A percentile compares a stretch with the other conserved stretches of the same genome.
Evolutionary conservation across 2,113 vertebrate genomes (phyloP).

Genomic region (Emydura subglobosa): DNA sequence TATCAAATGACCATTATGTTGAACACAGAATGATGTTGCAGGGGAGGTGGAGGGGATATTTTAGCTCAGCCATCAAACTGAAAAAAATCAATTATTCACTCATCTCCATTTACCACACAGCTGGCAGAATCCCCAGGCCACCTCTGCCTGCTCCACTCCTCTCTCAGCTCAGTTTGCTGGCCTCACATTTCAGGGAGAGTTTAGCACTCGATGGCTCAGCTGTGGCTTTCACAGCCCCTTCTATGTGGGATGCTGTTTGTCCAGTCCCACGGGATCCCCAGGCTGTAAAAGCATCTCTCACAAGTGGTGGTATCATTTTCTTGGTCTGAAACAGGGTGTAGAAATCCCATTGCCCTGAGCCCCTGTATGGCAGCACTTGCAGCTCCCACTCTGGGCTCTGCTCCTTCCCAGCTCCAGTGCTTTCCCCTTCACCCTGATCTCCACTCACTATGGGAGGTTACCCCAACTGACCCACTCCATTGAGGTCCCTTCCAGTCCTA

Average conservation of each 20-base stretch:
- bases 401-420: background rate
- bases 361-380: background rate
- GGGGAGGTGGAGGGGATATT: background rate
- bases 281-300: background rate
- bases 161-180: background rate
- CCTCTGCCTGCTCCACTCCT: background rate
- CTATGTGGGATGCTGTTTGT: background rate
- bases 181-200: background rate
- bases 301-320: background rate
- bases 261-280: background rate
- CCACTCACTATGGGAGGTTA: rapidly evolving
- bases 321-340: background rate
- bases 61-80: background rate
- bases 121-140: background rate
- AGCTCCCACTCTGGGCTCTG: background rate
- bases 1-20: background rate
- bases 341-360: background rate
- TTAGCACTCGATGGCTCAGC: background rate
- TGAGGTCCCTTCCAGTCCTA: background rate
- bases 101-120: background rate
- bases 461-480: background rate
- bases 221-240: background rate
- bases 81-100: background rate
- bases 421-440: background rate
- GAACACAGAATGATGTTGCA: background rate